phyloP scores from a whole-genome alignment of 1,140 invertebrate species.

The Bilobella aurantiaca region DNA sequence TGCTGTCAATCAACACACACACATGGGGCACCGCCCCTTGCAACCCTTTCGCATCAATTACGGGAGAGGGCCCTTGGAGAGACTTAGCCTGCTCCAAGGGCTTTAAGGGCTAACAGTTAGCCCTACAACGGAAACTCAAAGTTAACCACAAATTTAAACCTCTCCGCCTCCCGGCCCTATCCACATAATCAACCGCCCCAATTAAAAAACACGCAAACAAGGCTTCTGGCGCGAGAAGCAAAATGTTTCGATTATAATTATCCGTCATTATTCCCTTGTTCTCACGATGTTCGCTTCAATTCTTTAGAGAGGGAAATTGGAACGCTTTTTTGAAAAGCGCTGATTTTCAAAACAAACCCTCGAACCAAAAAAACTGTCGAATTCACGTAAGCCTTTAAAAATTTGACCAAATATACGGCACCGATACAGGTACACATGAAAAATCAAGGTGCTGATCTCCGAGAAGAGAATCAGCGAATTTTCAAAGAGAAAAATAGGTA shows the following conservation, averaged over 20 bases:
- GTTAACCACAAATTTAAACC: background rate
- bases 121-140: background rate
- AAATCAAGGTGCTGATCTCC: too few relatives aligned
- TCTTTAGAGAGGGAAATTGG: slow-evolving; percentile 20
- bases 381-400: too few relatives aligned
- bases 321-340: too few relatives aligned
- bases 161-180: background rate
- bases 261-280: slow-evolving; percentile 35
- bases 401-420: too few relatives aligned
- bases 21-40: slow-evolving; percentile 2
- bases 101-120: background rate
- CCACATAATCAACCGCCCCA: slow-evolving; percentile 21
- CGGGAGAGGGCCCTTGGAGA: background rate
- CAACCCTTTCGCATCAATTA: slow-evolving; percentile 7
- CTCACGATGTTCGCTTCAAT: slow-evolving; percentile 35
- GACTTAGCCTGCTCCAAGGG: background rate
- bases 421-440: too few relatives aligned
- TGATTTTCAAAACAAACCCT: too few relatives aligned
- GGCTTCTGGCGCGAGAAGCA: slow-evolving; percentile 33
- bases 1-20: slow-evolving; percentile 36
- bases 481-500: too few relatives aligned
- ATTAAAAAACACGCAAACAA: slow-evolving; percentile 34
- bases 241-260: slow-evolving; percentile 35
- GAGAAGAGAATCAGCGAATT: too few relatives aligned
- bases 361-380: too few relatives aligned